phyloP scores from a whole-genome alignment of 37 sponge, comb jelly and placozoan species.

The Hormiphora californensis region DNA sequence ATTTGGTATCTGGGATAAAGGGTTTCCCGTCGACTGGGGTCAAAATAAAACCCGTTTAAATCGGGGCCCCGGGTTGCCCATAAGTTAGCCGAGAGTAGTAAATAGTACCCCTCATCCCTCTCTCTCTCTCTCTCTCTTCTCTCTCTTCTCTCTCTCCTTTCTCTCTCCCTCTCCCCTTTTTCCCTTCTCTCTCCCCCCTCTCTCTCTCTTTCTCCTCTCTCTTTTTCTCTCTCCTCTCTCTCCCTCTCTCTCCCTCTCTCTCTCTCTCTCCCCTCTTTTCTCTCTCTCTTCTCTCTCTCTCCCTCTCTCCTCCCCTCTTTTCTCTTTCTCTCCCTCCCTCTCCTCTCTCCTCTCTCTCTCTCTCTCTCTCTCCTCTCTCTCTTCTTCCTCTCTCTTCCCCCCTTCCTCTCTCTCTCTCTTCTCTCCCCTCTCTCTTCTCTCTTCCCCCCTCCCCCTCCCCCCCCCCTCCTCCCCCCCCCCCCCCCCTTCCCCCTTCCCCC shows the following conservation, averaged over 20 bases:
- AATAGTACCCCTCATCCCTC: too few relatives aligned
- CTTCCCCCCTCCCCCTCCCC: neutral
- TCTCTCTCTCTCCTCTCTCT: constrained; percentile 19
- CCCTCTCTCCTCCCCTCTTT: constrained; percentile 13
- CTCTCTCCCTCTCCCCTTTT: neutral
- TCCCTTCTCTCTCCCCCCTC: neutral
- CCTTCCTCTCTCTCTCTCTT: neutral
- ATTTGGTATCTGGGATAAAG: too few relatives aligned
- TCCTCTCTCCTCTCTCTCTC: neutral
- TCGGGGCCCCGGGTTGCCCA: too few relatives aligned
- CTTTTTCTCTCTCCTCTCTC: neutral
- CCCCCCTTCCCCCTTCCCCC: neutral
- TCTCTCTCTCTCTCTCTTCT: too few relatives aligned
- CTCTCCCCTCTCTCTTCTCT: neutral
- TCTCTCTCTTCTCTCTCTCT: constrained; percentile 4
- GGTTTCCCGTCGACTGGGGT: too few relatives aligned
- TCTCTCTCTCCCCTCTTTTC: neutral
- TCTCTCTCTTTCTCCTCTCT: neutral
- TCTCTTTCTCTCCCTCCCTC: neutral
- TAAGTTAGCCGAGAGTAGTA: too few relatives aligned
- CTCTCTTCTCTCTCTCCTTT: too few relatives aligned
- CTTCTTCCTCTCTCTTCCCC: neutral
- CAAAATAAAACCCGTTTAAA: too few relatives aligned
- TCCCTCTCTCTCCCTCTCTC: neutral
- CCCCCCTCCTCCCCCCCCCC: neutral